phyloP scores from a whole-genome alignment of 2,113 vertebrate species.

The Polyodon spathula region DNA sequence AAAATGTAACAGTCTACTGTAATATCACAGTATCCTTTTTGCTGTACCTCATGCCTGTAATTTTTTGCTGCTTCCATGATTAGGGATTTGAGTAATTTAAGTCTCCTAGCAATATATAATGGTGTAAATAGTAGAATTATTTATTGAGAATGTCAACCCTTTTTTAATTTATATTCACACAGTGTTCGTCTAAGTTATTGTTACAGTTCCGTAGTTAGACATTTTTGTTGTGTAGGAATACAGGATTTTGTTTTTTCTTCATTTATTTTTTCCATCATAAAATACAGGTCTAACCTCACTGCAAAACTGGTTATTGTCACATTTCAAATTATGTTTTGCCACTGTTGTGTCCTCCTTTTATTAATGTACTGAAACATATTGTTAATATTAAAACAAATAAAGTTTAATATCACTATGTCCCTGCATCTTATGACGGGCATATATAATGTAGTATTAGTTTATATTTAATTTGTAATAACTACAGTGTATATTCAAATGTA shows the following conservation, averaged over 20 bases:
- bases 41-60: slow-evolving; percentile 96
- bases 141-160: slow-evolving; percentile 99
- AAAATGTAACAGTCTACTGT: slow-evolving; percentile 82
- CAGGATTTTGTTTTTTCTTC: slow-evolving; percentile 34
- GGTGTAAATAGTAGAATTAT: slow-evolving; percentile 99
- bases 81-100: slow-evolving; percentile 85
- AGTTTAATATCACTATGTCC: too few species aligned
- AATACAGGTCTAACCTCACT: slow-evolving; percentile 58
- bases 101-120: slow-evolving; percentile 89
- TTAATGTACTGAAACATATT: too few species aligned
- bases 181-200: slow-evolving; percentile 98
- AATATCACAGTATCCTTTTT: slow-evolving; percentile 72
- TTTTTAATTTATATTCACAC: slow-evolving; percentile 99
- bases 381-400: too few species aligned
- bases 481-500: too few species aligned
- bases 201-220: slow-evolving; percentile 81
- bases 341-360: slow-evolving; percentile 70
- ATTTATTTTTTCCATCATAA: slow-evolving; percentile 49
- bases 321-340: slow-evolving; percentile 66
- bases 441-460: too few species aligned
- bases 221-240: slow-evolving; percentile 54
- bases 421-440: too few species aligned
- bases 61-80: slow-evolving; percentile 90
- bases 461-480: too few species aligned
- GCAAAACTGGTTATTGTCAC: slow-evolving; percentile 49